A percentile compares a stretch with the other conserved stretches of the same genome.
Evolutionary conservation across 2,888 invertebrate species (phyloP).

Genomic region (Pantelozetes paolii): DNA sequence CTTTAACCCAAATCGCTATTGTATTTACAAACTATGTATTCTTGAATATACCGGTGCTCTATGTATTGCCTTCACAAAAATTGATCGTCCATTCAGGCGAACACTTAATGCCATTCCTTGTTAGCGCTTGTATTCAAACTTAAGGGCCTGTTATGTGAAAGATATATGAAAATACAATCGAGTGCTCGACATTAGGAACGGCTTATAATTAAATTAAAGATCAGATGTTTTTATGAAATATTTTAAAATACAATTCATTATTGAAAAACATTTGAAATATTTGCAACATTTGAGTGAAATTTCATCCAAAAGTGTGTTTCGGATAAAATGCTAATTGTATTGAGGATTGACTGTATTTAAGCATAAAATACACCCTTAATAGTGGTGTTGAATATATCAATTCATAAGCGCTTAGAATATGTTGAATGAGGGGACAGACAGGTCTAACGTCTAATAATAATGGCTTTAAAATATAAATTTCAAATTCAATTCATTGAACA

Average conservation of each 20-base stretch:
- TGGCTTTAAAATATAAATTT: not conserved
- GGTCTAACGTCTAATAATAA: slow-evolving; percentile 20
- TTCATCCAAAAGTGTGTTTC: too few relatives aligned
- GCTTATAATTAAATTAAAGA: too few relatives aligned
- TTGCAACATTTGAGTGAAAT: too few relatives aligned
- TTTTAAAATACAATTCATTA: too few relatives aligned
- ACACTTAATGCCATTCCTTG: not conserved
- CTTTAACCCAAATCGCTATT: not conserved
- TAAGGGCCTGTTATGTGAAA: not conserved
- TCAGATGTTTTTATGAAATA: too few relatives aligned
- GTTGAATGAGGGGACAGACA: not conserved
- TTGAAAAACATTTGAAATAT: too few relatives aligned
- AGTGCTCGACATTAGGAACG: not conserved
- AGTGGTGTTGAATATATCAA: slow-evolving; percentile 7
- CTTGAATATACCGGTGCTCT: not conserved
- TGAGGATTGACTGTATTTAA: not conserved
- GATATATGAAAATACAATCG: not conserved
- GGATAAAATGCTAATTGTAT: not conserved
- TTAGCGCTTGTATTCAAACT: not conserved
- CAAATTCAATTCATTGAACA: not conserved
- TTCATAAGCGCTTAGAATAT: not conserved
- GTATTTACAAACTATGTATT: not conserved
- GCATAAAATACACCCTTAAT: not conserved
- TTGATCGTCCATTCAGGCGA: not conserved
- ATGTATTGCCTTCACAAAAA: not conserved